Conservation (phyloP, 2,797 vertebrate genomes). For the Mus spretus region DNA sequence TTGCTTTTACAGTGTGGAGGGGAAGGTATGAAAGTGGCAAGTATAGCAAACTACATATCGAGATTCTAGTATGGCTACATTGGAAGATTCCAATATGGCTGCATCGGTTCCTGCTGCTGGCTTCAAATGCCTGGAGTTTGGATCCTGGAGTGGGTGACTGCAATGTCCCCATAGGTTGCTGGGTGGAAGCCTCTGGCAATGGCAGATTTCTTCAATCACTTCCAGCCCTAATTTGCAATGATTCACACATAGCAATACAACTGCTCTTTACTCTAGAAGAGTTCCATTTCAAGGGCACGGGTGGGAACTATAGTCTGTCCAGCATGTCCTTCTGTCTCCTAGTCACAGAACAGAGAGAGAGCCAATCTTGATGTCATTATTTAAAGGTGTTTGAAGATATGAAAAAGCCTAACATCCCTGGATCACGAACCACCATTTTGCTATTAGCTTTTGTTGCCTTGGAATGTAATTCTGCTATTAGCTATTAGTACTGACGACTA, state of each 20-base stretch:
- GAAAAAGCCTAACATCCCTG: not conserved
- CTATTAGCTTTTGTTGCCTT: not conserved
- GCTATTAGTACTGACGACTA: not conserved
- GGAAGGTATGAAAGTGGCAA: not conserved
- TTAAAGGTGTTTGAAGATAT: not conserved
- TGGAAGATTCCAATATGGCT: not conserved
- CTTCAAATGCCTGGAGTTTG: not conserved
- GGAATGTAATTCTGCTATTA: not conserved
- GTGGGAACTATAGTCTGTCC: not conserved
- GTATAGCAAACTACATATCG: not conserved
- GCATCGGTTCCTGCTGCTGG: not conserved
- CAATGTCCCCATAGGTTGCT: no score
- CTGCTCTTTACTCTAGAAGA: not conserved
- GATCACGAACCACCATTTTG: not conserved
- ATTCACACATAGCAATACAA: not conserved
- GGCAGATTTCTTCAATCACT: not conserved
- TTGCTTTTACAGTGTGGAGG: not conserved
- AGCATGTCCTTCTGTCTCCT: not conserved
- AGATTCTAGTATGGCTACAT: not conserved
- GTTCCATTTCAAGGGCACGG: not conserved
- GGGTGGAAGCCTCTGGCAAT: not conserved
- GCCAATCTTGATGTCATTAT: not conserved
- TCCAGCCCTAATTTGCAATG: not conserved
- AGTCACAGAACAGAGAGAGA: not conserved
- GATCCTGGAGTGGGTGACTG: not conserved